A percentile compares a stretch with the other conserved stretches of the same genome.
Conservation (phyloP, 2,888 invertebrate genomes). For the Caenorhabditis uteleia region DNA sequence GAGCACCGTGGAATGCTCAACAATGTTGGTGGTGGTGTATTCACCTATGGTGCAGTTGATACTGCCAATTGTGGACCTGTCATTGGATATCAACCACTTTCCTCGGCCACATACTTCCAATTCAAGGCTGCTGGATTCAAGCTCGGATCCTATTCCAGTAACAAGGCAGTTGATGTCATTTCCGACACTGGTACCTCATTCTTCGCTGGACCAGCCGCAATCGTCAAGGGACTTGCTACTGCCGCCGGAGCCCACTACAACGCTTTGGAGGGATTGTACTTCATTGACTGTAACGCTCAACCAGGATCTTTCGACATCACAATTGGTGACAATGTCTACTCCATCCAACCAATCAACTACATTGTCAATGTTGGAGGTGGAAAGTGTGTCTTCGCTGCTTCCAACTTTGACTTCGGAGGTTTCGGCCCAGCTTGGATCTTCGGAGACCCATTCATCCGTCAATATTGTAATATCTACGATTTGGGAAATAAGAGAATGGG, state of each 20-base stretch:
- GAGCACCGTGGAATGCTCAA: constrained; percentile 40
- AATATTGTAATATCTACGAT: constrained; percentile 32
- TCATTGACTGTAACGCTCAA: constrained; percentile 47
- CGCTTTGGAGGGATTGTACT: constrained; percentile 20
- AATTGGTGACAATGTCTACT: constrained; percentile 35
- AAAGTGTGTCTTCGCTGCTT: constrained; percentile 24
- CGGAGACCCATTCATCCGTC: constrained; percentile 54
- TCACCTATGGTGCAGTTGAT: constrained; percentile 56
- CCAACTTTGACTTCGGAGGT: constrained; percentile 41
- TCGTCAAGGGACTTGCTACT: constrained; percentile 8
- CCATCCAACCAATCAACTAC: constrained; percentile 38
- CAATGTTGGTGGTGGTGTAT: constrained; percentile 54
- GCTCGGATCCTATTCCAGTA: constrained; percentile 1
- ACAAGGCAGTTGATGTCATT: constrained; percentile 6
- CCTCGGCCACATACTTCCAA: constrained; percentile 49
- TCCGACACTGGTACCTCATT: constrained; percentile 30
- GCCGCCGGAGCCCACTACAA: constrained; percentile 28
- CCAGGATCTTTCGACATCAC: constrained; percentile 37
- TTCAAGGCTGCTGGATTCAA: constrained; percentile 5
- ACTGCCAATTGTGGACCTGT: constrained; percentile 46
- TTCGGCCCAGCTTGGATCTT: constrained; percentile 45
- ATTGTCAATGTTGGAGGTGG: background rate
- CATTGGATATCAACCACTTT: constrained; percentile 43
- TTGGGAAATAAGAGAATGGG: constrained; percentile 33
- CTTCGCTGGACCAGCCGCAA: constrained; percentile 6